Evolutionary conservation across 2,113 vertebrate genomes (phyloP).

Genomic region (Podarcis muralis): DNA sequence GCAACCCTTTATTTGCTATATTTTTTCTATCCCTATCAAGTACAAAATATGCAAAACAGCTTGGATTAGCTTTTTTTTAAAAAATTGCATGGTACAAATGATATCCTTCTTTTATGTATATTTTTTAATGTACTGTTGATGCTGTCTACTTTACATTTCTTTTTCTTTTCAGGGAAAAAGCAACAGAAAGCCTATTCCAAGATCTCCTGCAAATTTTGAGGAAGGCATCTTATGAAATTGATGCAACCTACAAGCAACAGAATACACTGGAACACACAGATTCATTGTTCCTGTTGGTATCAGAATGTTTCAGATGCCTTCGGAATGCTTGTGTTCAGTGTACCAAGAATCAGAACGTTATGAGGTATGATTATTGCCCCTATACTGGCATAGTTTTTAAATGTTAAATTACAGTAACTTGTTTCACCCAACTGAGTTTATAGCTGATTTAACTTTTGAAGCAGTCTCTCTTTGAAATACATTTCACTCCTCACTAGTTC

Average conservation of each 20-base stretch:
- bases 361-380: constrained; percentile 79
- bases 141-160: background rate
- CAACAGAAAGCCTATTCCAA: constrained; percentile 69
- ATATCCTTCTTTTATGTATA: background rate
- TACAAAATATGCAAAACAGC: background rate
- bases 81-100: background rate
- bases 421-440: constrained; percentile 30
- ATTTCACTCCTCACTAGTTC: background rate
- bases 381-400: background rate
- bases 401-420: constrained; percentile 11
- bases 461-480: background rate
- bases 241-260: constrained; percentile 46
- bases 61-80: background rate
- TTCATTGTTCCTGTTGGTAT: constrained; percentile 75
- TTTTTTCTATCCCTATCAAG: background rate
- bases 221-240: constrained; percentile 44
- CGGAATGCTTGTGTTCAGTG: constrained; percentile 91
- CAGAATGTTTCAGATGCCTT: constrained; percentile 92
- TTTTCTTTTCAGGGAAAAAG: constrained; percentile 73
- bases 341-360: constrained; percentile 80
- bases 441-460: constrained; percentile 21
- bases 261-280: constrained; percentile 44
- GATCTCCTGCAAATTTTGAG: constrained; percentile 71
- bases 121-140: background rate
- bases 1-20: background rate